Percentiles rank a stretch among this genome's conserved stretches.
Conservation (phyloP, 2,797 vertebrate species). For the Harpagifer antarcticus region DNA sequence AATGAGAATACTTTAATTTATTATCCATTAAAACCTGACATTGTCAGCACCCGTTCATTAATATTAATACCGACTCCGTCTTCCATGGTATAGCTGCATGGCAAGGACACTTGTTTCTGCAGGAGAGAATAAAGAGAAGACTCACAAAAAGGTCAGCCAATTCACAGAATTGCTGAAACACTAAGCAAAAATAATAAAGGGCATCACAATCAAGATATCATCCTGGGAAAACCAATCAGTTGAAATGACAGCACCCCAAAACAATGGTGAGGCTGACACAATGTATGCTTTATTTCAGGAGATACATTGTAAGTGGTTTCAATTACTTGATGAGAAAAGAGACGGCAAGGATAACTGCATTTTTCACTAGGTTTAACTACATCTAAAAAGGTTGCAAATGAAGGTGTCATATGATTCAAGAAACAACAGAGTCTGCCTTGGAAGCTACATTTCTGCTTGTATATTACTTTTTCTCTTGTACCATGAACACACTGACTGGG, state of each 20-base stretch:
- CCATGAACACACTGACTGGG: constrained; percentile 34
- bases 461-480: constrained; percentile 22
- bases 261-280: constrained; percentile 56
- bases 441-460: constrained; percentile 13
- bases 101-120: constrained; percentile 65
- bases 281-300: constrained; percentile 64
- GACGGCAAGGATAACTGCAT: constrained; percentile 16
- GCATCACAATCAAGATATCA: constrained; percentile 82
- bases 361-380: constrained; percentile 27
- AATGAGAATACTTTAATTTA: constrained; percentile 74
- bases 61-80: constrained; percentile 81
- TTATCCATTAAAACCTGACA: constrained; percentile 80
- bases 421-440: background rate
- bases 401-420: background rate
- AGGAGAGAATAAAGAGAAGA: constrained; percentile 65
- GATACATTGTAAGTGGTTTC: constrained; percentile 6
- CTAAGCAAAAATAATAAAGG: constrained; percentile 83
- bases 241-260: constrained; percentile 73
- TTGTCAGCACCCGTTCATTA: constrained; percentile 78
- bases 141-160: constrained; percentile 81
- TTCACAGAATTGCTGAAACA: constrained; percentile 81
- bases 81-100: constrained; percentile 52
- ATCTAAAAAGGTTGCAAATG: constrained; percentile 22
- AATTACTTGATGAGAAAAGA: constrained; percentile 37
- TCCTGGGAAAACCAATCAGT: constrained; percentile 69